Evolutionary conservation across 1,140 invertebrate species (phyloP), one percentile per base, ranked within the genome.

Genomic region (Polypedilum vanderplanki): DNA sequence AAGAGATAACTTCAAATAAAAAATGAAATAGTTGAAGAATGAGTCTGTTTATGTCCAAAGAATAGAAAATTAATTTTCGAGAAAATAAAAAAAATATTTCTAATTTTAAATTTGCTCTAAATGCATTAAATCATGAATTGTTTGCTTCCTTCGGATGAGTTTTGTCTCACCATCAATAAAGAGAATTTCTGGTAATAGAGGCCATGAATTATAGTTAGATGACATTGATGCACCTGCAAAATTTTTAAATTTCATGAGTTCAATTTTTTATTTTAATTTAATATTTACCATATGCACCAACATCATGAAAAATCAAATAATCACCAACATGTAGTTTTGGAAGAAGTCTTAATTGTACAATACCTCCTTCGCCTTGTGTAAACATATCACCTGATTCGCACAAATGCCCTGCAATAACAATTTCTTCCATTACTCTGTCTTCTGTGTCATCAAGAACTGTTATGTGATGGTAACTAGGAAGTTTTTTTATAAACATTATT

Each of bases 321-420:
- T 73, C 70, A 17, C 70, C 70, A 73, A 73, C 70, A 20, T 20
- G 7, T 18, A 73, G 10, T 73, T 73, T 73, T 12, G 70, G 70
- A 12, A 73, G 18, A 5, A 73, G 18, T 73, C 70, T 15, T 40
- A 18, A 17, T 73, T 17, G 10, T 5, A 73, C 70, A 73, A 24
- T 24, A 3, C 70, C 70, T 22, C 33, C 70, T 73, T 73, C 33
- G 7, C 4, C 12, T 73, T 73, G 70, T 20, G 70, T 73, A 20
- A 73, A 73, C 18, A 73, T 18, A 40, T 73, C 70, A 8, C 70
- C 70, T 7, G 17, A 20, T 20, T 73, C 70, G 20, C 70, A 73
- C 70, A 73, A 73, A 18, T 73, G 70, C 12, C 70, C 70, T 20
- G 70, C 70, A 18, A 73, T 73, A 73, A 73, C 70, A 20, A 73